A percentile compares a stretch with the other conserved stretches of the same genome.
These are phyloP conservation scores for Trichogramma pretiosum DNA, from an alignment of 1,140 invertebrate genomes.

Conservation along the genomic window DNA sequence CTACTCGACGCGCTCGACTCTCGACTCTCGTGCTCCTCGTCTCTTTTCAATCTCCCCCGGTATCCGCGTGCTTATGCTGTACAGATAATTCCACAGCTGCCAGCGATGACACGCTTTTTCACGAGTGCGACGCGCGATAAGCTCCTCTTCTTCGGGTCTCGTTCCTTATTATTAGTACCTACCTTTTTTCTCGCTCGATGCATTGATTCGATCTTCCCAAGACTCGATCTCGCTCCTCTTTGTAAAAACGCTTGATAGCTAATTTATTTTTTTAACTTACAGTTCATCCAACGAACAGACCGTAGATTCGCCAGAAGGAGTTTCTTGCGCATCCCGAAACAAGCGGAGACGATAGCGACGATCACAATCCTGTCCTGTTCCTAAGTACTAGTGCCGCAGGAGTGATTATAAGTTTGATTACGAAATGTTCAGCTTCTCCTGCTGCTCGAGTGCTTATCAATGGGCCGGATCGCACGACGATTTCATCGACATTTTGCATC, in stretches of 20 bases:
- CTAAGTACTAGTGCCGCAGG: slow-evolving; percentile 86
- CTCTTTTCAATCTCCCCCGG: background rate
- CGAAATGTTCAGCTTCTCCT: slow-evolving; percentile 60
- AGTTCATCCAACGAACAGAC: no score
- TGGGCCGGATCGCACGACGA: slow-evolving; percentile 48
- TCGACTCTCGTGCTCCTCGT: background rate
- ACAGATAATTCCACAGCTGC: no score
- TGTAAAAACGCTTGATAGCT: background rate
- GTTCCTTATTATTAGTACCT: no score
- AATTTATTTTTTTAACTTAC: background rate
- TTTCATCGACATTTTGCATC: background rate
- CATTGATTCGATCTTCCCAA: background rate
- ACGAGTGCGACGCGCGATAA: no score
- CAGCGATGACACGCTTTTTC: no score
- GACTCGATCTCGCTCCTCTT: background rate
- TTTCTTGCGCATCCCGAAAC: no score
- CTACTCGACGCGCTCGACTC: slow-evolving; percentile 13
- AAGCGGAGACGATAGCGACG: no score
- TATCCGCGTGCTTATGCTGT: no score
- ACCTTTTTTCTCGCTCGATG: background rate
- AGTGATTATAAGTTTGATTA: slow-evolving; percentile 51
- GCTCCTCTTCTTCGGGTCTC: no score
- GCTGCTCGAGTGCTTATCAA: slow-evolving; percentile 84
- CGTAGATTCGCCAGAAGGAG: no score
- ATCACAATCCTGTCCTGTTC: slow-evolving; percentile 58